These are phyloP conservation scores for Callionymus lyra DNA, from an alignment of 2,113 vertebrate genomes.

Conservation along the genomic window DNA sequence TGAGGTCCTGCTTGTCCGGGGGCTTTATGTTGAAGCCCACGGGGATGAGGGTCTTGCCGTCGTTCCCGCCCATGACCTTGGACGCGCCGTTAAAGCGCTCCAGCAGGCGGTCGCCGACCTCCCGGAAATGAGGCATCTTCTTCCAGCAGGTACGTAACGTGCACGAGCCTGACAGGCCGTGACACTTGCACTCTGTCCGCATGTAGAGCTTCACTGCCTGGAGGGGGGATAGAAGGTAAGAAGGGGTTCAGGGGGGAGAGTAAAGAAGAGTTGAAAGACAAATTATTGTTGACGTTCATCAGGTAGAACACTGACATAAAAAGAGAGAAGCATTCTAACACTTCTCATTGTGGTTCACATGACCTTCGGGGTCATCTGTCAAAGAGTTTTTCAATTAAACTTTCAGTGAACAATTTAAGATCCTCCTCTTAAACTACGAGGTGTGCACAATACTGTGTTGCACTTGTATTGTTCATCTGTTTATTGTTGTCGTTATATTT, in stretches of 20 bases:
- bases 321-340: no score
- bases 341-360: no score
- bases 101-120: slow-evolving; percentile 85
- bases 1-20: slow-evolving; percentile 84
- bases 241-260: neutral
- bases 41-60: slow-evolving; percentile 87
- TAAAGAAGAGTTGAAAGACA: neutral
- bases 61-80: slow-evolving; percentile 94
- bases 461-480: no score
- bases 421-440: no score
- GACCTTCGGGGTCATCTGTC: no score
- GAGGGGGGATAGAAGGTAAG: neutral
- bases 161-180: slow-evolving; percentile 92
- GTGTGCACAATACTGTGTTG: no score
- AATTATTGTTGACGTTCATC: no score
- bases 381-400: no score
- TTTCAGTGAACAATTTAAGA: no score
- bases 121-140: slow-evolving; percentile 93
- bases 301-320: no score
- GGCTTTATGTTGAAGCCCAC: slow-evolving; percentile 89
- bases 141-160: slow-evolving; percentile 93
- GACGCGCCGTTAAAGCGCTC: slow-evolving; percentile 92
- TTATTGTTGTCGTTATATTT: no score
- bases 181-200: slow-evolving; percentile 95
- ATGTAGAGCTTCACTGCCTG: slow-evolving; percentile 93